Conservation (phyloP, 2,888 invertebrate genomes). For the Autographa gamma region DNA sequence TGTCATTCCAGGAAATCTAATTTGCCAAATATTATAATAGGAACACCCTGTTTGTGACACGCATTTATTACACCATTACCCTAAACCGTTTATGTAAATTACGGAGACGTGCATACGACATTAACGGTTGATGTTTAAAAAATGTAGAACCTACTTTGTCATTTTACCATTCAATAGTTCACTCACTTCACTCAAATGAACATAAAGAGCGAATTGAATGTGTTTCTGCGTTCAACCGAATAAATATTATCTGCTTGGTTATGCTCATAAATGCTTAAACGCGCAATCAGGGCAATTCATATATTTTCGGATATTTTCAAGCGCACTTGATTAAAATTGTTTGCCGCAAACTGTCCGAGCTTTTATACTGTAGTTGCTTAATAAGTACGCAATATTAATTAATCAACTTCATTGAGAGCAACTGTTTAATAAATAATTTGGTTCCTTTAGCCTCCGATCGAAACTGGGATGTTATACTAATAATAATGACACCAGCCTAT, state of each 20-base stretch:
- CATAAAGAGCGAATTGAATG: background rate
- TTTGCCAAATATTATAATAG: background rate
- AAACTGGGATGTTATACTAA: too few relatives aligned
- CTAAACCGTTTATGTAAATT: conserved; percentile 2
- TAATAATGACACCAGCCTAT: too few relatives aligned
- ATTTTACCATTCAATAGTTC: background rate
- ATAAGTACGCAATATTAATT: background rate
- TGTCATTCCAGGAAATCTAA: background rate
- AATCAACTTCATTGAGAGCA: background rate
- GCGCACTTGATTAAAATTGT: background rate
- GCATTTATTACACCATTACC: background rate
- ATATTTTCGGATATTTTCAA: background rate
- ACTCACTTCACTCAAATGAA: background rate
- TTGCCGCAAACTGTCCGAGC: background rate
- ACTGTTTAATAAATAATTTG: background rate
- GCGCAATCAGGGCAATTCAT: background rate
- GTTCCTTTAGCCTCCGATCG: background rate
- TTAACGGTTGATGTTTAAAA: background rate
- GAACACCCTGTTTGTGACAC: background rate
- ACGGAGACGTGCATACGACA: background rate
- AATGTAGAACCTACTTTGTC: background rate
- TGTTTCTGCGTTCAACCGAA: background rate
- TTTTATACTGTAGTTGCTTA: background rate
- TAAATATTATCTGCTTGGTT: background rate
- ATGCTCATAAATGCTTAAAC: background rate